Evolutionary conservation across 2,797 vertebrate genomes (phyloP), one percentile per base, ranked within the genome.

Genomic region (Amphiprion clarkii): DNA sequence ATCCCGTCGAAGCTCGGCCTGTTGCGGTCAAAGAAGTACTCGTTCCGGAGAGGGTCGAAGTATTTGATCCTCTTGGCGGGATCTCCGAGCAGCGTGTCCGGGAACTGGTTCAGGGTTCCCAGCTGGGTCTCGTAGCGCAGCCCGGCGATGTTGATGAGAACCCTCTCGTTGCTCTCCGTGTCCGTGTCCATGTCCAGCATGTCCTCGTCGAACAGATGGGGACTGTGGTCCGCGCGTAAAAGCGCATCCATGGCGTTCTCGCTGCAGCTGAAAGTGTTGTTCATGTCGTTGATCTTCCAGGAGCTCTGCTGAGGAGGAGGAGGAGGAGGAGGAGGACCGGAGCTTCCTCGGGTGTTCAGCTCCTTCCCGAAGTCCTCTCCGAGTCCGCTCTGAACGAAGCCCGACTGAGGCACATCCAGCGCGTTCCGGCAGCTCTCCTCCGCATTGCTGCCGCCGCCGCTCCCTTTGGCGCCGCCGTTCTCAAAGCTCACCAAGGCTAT

Each of bases 21-120:
- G 94, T 99, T 97, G 16, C 98, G 96, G 85, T 99, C 98, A 31
- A 99, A 99, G 81, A 99, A 99, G 91, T 99, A 99, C 91, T 99
- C 98, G 71, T 99, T 98, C 71, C 97, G 94, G 39, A 99, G 95
- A 0, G 98, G 98, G 86, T 99, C 98, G 9, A 99, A 99, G 94
- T 97, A 98, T 62, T 96, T 97, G 56, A 99, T 96, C 77, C 98
- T 95, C 85, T 97, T 97, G 36, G 94, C 92, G 0, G 98, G 98
- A 85, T 99, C 97, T 1, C 98, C 98, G 54, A 99, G 91, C 16
- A 99, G 87, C 6, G 97, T 99, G 70, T 98, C 93, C 0, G 98
- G 98, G 90, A 99, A 99, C 93, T 97, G 98, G 88, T 95, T 97
- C 57, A 99, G 93, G 23, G 98, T 99, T 10, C 96, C 95, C 87